These are phyloP conservation scores for Amorpha juglandis DNA, from an alignment of 2,888 invertebrate species.

Conservation along the genomic window DNA sequence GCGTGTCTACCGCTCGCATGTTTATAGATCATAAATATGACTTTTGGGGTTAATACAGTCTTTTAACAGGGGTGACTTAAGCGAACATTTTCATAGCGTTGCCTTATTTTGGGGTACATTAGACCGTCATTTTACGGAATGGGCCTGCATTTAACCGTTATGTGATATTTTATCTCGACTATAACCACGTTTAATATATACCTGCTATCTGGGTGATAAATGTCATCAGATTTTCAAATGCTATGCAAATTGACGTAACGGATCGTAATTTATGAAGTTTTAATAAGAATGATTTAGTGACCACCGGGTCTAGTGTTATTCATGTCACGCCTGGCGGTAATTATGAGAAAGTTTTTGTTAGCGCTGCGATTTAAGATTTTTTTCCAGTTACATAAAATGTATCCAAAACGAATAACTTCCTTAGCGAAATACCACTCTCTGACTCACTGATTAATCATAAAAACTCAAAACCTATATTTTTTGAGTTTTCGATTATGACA, in stretches of 20 bases:
- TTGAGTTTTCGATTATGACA: too few relatives aligned
- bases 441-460: too few relatives aligned
- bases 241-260: conserved; percentile 21
- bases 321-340: not conserved
- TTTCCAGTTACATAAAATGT: too few relatives aligned
- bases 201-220: conserved; percentile 4
- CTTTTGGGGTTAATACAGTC: conserved; percentile 48
- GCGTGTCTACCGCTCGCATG: conserved; percentile 62
- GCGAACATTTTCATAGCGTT: not conserved
- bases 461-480: too few relatives aligned
- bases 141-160: conserved; percentile 1
- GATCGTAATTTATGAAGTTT: conserved; percentile 10
- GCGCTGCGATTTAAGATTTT: not conserved
- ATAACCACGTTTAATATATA: conserved; percentile 13
- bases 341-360: conserved; percentile 6
- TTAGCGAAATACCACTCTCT: not conserved
- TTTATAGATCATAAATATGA: conserved; percentile 64
- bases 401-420: not conserved
- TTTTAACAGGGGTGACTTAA: conserved; percentile 47
- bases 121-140: not conserved
- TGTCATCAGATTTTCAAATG: conserved; percentile 11
- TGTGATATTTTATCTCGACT: conserved; percentile 1
- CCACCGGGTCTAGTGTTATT: not conserved
- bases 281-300: conserved; percentile 18
- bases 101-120: not conserved